Evolutionary conservation across 2,797 vertebrate species (phyloP).

Genomic region (Notolepis coatsorum): DNA sequence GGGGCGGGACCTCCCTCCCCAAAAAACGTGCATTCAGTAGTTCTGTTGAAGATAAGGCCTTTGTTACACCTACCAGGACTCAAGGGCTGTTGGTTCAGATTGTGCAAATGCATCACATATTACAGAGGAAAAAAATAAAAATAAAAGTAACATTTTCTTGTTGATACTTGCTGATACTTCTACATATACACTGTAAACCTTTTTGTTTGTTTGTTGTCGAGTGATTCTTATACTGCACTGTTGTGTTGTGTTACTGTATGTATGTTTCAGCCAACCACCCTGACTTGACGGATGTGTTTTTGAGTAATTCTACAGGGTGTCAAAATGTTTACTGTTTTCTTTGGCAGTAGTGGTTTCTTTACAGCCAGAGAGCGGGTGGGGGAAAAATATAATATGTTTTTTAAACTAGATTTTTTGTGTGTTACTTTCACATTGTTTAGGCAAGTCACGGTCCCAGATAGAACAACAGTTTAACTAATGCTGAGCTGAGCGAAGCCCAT

Average conservation of each 20-base stretch:
- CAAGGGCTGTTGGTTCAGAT: conserved; percentile 79
- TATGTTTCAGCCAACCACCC: conserved; percentile 54
- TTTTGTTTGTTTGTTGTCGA: conserved; percentile 45
- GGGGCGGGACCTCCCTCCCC: conserved; percentile 58
- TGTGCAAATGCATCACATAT: conserved; percentile 79
- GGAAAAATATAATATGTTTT: conserved; percentile 69
- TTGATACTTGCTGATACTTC: conserved; percentile 68
- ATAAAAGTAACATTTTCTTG: conserved; percentile 42
- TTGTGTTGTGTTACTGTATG: too few relatives aligned
- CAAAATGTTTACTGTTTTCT: conserved; percentile 85
- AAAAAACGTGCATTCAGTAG: conserved; percentile 83
- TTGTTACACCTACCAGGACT: conserved; percentile 81
- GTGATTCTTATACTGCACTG: conserved; percentile 60
- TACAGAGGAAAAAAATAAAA: conserved; percentile 52
- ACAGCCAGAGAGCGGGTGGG: conserved; percentile 87
- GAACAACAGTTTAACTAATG: conserved; percentile 90
- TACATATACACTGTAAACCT: conserved; percentile 78
- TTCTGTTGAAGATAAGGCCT: conserved; percentile 88
- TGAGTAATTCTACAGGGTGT: conserved; percentile 72
- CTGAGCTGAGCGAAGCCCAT: conserved; percentile 98
- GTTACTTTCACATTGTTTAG: conserved; percentile 84
- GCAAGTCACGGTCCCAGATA: conserved; percentile 77
- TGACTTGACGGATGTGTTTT: conserved; percentile 65
- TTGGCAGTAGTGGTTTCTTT: conserved; percentile 96
- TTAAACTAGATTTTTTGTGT: conserved; percentile 57